Conservation (phyloP, 2,888 invertebrate genomes). For the Caenorhabditis angaria region DNA sequence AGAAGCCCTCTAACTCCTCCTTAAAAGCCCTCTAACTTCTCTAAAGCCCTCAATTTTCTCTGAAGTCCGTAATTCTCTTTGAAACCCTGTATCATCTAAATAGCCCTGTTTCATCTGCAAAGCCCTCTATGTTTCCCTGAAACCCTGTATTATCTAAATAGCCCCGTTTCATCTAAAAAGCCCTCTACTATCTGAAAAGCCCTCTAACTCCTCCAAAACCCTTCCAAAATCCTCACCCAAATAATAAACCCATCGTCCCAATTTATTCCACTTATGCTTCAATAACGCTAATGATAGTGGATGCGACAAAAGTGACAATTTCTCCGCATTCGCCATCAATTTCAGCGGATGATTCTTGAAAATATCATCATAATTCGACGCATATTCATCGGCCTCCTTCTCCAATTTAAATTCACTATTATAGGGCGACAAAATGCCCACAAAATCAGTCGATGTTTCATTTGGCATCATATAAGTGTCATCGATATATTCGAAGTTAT, state of each 20-base stretch:
- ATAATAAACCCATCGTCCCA: conserved; percentile 75
- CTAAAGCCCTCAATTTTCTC: too few relatives aligned
- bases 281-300: conserved; percentile 75
- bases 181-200: background rate
- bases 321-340: conserved; percentile 73
- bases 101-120: too few relatives aligned
- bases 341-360: conserved; percentile 74
- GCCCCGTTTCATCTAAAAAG: background rate
- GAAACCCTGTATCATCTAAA: too few relatives aligned
- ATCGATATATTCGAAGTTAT: conserved; percentile 75
- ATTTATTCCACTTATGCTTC: conserved; percentile 75
- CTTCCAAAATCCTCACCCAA: conserved; percentile 21
- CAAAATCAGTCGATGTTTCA: conserved; percentile 22
- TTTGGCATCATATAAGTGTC: conserved; percentile 73
- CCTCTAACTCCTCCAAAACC: background rate
- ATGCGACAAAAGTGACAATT: conserved; percentile 75
- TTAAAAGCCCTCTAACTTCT: too few relatives aligned
- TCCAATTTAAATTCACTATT: conserved; percentile 69
- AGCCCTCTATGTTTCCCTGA: too few relatives aligned
- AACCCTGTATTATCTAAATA: too few relatives aligned
- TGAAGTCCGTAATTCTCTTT: too few relatives aligned
- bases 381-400: conserved; percentile 71
- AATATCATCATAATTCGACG: conserved; percentile 71
- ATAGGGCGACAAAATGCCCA: conserved; percentile 24
- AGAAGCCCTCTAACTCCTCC: too few relatives aligned